phyloP scores from a whole-genome alignment of 1,140 invertebrate genomes.

The Vollenhovia emeryi region DNA sequence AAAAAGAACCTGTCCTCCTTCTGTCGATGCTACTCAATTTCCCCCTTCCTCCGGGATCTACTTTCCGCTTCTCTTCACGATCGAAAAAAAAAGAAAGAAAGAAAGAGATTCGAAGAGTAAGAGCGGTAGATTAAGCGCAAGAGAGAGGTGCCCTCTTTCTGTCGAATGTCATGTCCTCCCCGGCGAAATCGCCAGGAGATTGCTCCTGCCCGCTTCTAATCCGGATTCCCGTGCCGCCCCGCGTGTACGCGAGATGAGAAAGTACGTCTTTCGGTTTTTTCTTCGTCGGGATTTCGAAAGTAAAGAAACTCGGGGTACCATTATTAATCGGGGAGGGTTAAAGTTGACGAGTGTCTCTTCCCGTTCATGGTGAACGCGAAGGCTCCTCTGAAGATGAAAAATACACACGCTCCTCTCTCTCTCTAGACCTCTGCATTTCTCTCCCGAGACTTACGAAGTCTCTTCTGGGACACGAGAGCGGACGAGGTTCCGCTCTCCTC shows the following conservation, averaged over 20 bases:
- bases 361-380: not conserved
- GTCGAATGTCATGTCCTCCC: not conserved
- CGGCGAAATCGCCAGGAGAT: slow-evolving; percentile 16
- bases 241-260: not conserved
- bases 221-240: not conserved
- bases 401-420: not conserved
- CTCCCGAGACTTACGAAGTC: not conserved
- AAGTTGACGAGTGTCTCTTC: not conserved
- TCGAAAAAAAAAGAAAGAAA: not conserved
- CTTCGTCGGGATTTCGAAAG: not conserved
- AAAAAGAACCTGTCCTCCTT: slow-evolving; percentile 37
- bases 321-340: not conserved
- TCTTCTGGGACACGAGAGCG: slow-evolving; percentile 15
- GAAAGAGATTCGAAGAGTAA: slow-evolving; percentile 2
- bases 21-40: slow-evolving; percentile 25
- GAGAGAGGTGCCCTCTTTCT: slow-evolving; percentile 9
- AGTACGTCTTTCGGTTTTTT: not conserved
- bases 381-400: not conserved
- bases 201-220: not conserved
- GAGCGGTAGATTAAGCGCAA: slow-evolving; percentile 5
- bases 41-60: not conserved
- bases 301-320: not conserved
- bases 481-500: not conserved
- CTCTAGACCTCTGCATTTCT: not conserved
- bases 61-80: slow-evolving; percentile 11